phyloP scores from a whole-genome alignment of 1,140 invertebrate genomes.

The Tribolium castaneum region DNA sequence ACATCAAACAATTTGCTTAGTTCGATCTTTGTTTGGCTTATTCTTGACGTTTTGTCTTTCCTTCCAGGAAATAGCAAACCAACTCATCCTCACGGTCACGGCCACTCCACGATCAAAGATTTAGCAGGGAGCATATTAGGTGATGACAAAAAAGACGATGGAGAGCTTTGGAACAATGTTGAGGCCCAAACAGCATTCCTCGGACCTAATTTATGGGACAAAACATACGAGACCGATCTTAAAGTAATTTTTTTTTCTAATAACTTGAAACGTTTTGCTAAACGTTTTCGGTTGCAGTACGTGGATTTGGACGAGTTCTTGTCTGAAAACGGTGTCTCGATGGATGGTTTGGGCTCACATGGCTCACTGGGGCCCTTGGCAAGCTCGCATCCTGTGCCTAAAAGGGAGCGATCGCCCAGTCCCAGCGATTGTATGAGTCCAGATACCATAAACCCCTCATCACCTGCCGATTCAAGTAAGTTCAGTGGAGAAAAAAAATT shows the following conservation, averaged over 20 bases:
- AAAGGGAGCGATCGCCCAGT: constrained; percentile 84
- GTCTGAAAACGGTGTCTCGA: constrained; percentile 90
- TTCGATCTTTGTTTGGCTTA: background rate
- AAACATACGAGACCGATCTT: constrained; percentile 92
- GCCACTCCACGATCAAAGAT: constrained; percentile 63
- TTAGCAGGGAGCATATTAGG: constrained; percentile 60
- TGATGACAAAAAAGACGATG: constrained; percentile 84
- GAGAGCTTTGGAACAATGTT: constrained; percentile 83
- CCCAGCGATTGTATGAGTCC: constrained; percentile 87
- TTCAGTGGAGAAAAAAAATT: constrained; percentile 19
- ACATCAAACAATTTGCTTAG: constrained; percentile 14
- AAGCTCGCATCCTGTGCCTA: constrained; percentile 71
- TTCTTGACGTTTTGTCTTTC: constrained; percentile 1
- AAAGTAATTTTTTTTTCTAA: constrained; percentile 75
- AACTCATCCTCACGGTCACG: constrained; percentile 61
- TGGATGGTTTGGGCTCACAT: constrained; percentile 75
- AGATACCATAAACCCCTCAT: constrained; percentile 85
- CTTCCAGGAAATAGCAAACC: constrained; percentile 64
- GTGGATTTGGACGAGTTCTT: constrained; percentile 97
- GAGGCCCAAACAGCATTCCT: constrained; percentile 93
- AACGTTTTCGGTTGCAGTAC: constrained; percentile 76
- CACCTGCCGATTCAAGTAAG: constrained; percentile 88
- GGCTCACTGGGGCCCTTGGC: constrained; percentile 66
- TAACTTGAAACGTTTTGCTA: background rate
- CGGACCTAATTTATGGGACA: constrained; percentile 94